Conservation (phyloP, 1,140 invertebrate species). For the Drosophila sulfurigaster region DNA sequence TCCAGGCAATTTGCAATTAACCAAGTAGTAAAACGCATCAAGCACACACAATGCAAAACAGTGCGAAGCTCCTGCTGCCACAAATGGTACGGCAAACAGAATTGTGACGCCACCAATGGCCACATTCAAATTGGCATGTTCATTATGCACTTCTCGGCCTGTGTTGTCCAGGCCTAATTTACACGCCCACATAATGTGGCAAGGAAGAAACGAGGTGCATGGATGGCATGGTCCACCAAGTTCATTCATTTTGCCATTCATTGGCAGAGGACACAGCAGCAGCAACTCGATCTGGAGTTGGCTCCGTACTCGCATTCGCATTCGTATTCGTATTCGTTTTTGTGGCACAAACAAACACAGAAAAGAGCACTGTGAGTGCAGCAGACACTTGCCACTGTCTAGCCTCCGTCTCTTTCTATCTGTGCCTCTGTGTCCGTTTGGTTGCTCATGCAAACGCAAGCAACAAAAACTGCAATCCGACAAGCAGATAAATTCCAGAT, state of each 20-base stretch:
- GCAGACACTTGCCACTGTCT: slow-evolving; percentile 10
- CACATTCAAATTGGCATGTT: slow-evolving; percentile 48
- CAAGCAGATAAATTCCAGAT: slow-evolving; percentile 56
- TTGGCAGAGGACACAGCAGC: slow-evolving; percentile 40
- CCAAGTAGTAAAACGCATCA: slow-evolving; percentile 27
- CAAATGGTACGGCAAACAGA: slow-evolving; percentile 8
- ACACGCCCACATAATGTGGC: slow-evolving; percentile 58
- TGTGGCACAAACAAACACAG: slow-evolving; percentile 43
- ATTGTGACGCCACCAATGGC: slow-evolving; percentile 28
- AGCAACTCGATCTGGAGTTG: slow-evolving; percentile 1
- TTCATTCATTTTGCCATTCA: slow-evolving; percentile 76
- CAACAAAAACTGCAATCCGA: slow-evolving; percentile 50
- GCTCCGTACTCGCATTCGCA: too few relatives aligned
- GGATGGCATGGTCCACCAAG: slow-evolving; percentile 39
- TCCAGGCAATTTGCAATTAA: slow-evolving; percentile 9
- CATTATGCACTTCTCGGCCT: slow-evolving; percentile 44
- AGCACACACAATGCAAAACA: slow-evolving; percentile 6
- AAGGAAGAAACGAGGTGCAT: slow-evolving; percentile 4
- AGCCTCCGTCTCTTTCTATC: neutral
- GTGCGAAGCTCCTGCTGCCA: neutral
- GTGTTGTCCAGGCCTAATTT: slow-evolving; percentile 60
- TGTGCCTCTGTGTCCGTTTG: neutral
- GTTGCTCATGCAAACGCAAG: slow-evolving; percentile 43
- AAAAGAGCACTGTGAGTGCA: slow-evolving; percentile 7
- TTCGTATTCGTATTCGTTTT: slow-evolving; percentile 3